Base-by-base conservation (phyloP, 1,140 invertebrate genomes). In the Hormaphis cornu region DNA sequence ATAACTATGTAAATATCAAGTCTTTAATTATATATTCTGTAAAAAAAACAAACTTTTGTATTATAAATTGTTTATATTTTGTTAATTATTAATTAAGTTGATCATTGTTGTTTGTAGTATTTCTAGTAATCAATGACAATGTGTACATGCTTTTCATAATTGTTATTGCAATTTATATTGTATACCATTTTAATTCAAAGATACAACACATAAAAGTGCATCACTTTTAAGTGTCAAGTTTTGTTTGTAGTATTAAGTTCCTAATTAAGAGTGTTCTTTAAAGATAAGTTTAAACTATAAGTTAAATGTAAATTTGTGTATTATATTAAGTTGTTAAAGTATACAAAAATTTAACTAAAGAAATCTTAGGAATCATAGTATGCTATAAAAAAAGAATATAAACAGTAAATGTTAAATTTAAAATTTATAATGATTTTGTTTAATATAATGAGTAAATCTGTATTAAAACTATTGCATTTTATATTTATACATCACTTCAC, bases 231-330 rank as follows among this genome's bases (percentile, higher is more conserved):
- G 10, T 26, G 8, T 26, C 40, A 3, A 59, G n/a, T 22, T n/a
- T 28, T 44, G 5, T 61, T 37, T 58, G 12, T 28, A 61, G 24
- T 61, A 20, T 7, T 18, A 46, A 61, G 58, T 61, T 61, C 58
- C 58, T 61, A 61, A 30, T 20, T 61, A 30, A 61, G 5, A 46
- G 22, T 59, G 22, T 54, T 58, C 26, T 30, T 28, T 44, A 61
- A 28, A 44, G 6, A 44, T 44, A 44, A 8, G 14, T n/a, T n/a
- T n/a, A n/a, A n/a, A n/a, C n/a, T n/a, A n/a, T n/a, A n/a, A n/a
- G n/a, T n/a, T n/a, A n/a, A n/a, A n/a, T n/a, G n/a, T n/a, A n/a
- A n/a, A n/a, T n/a, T n/a, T n/a, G n/a, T n/a, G n/a, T n/a, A n/a
- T n/a, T n/a, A n/a, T n/a, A n/a, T n/a, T n/a, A n/a, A n/a, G n/a